Conservation (phyloP, 1,140 invertebrate species). For the Anastatus disparis region DNA sequence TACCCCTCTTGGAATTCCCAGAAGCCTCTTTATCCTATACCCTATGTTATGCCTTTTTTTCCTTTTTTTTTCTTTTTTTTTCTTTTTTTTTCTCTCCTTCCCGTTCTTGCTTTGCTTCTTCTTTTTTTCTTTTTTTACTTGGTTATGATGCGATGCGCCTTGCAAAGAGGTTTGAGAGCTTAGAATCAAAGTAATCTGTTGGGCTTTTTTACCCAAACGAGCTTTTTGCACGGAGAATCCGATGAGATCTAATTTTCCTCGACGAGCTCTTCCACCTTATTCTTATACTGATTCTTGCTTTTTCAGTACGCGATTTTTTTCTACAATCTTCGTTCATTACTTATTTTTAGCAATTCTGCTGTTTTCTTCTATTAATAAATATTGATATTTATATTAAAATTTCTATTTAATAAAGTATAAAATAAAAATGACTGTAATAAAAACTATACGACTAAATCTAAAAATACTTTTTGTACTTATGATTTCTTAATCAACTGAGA, state of each 20-base stretch:
- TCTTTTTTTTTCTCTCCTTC: not conserved
- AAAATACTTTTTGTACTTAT: no score
- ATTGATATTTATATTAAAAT: no score
- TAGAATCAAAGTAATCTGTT: slow-evolving; percentile 38
- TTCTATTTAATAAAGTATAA: no score
- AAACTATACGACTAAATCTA: no score
- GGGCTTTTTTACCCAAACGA: slow-evolving; percentile 28
- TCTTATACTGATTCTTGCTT: not conserved
- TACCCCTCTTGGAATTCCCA: slow-evolving; percentile 41
- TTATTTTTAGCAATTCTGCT: no score
- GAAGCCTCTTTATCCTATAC: slow-evolving; percentile 33
- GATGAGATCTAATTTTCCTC: slow-evolving; percentile 27
- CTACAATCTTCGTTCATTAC: no score
- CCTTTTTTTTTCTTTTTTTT: not conserved
- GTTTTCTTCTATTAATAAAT: no score
- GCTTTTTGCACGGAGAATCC: not conserved
- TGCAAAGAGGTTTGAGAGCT: not conserved
- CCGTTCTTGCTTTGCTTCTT: not conserved
- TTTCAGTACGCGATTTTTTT: not conserved
- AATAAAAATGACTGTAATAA: no score
- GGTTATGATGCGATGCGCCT: slow-evolving; percentile 2
- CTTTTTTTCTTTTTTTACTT: no score
- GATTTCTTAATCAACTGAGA: no score
- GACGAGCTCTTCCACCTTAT: not conserved
- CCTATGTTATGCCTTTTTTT: not conserved